phyloP scores from a whole-genome alignment of 2,888 invertebrate species.

The Agrochola litura region DNA sequence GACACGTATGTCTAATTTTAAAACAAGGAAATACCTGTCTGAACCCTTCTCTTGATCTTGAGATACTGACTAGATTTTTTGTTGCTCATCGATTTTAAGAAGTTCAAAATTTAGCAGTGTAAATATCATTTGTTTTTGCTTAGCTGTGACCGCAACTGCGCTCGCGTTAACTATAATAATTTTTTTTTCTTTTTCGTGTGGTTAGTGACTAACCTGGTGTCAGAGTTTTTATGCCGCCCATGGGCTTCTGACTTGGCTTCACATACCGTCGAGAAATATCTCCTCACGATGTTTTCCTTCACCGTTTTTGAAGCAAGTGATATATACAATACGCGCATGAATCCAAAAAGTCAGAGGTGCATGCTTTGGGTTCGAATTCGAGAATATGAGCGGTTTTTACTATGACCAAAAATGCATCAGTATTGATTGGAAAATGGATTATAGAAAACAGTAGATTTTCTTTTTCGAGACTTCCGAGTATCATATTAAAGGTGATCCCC shows the following conservation, averaged over 20 bases:
- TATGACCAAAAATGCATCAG: neutral
- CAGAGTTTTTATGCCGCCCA: too few species aligned
- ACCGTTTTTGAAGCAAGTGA: too few species aligned
- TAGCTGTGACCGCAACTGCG: rapidly evolving
- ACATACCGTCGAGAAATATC: too few species aligned
- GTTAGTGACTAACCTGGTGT: too few species aligned
- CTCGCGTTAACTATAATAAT: neutral
- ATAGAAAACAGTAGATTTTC: neutral
- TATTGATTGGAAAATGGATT: neutral
- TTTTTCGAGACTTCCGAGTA: neutral
- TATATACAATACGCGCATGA: too few species aligned
- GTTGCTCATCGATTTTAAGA: constrained; percentile 12
- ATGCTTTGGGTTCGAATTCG: too few species aligned
- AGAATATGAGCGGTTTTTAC: neutral
- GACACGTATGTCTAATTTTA: constrained; percentile 9
- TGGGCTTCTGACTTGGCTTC: too few species aligned
- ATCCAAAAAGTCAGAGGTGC: too few species aligned
- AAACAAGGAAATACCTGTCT: constrained; percentile 19
- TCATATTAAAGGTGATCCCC: neutral
- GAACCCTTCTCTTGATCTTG: neutral
- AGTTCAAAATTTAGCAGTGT: neutral
- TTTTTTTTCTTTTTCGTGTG: too few species aligned
- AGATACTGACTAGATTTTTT: constrained; percentile 9
- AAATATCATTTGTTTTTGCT: neutral
- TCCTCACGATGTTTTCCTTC: too few species aligned